Evolutionary conservation across 1,140 invertebrate species (phyloP).

Genomic region (Hormaphis cornu): DNA sequence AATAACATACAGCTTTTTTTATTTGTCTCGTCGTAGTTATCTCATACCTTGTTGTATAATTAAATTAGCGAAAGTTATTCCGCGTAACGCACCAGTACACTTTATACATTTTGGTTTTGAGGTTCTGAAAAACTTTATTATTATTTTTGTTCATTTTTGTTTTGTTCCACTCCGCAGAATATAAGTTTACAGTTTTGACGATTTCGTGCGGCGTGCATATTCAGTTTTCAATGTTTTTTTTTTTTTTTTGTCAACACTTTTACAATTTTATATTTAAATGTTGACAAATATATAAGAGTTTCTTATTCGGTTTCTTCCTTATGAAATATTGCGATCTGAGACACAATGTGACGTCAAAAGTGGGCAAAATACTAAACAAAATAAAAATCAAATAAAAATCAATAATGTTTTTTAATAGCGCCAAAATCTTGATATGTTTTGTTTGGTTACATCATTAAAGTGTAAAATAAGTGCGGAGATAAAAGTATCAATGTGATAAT

Average conservation of each 20-base stretch:
- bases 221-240: conserved; percentile 18
- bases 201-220: conserved; percentile 10
- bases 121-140: conserved; percentile 20
- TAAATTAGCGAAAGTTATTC: conserved; percentile 20
- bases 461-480: no score
- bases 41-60: conserved; percentile 9
- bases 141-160: not conserved
- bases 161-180: not conserved
- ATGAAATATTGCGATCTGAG: not conserved
- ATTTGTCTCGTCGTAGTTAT: not conserved
- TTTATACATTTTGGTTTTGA: conserved; percentile 1
- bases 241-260: conserved; percentile 7
- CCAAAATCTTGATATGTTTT: no score
- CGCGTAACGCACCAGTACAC: conserved; percentile 18
- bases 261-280: conserved; percentile 10
- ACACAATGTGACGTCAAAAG: not conserved
- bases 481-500: no score
- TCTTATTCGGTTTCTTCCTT: not conserved
- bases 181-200: conserved; percentile 12
- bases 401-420: no score
- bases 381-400: no score
- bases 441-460: no score
- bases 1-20: not conserved
- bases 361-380: no score
- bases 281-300: not conserved